These are phyloP conservation scores for Brachionus asplanchnoidis DNA, from an alignment of 1,140 invertebrate species.

Conservation along the genomic window DNA sequence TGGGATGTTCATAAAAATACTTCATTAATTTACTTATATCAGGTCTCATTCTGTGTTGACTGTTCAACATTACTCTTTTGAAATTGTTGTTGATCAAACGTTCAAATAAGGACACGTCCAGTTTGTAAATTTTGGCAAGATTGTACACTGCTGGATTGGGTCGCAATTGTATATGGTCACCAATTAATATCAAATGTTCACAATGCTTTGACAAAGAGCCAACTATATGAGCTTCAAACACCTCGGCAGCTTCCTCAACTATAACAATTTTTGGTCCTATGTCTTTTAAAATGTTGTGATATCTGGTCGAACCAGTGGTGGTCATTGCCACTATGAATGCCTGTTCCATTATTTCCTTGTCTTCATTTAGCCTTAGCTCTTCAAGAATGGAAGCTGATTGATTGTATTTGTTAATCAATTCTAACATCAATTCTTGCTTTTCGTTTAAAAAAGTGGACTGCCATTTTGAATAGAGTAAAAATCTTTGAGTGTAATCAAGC, in stretches of 20 bases:
- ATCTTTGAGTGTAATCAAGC: conserved; percentile 44
- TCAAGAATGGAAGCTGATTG: background rate
- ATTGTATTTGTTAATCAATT: background rate
- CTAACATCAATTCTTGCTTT: background rate
- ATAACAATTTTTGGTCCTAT: conserved; percentile 44
- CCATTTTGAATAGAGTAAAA: conserved; percentile 43
- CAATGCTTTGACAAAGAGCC: conserved; percentile 42
- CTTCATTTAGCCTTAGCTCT: background rate
- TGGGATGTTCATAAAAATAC: conserved; percentile 41
- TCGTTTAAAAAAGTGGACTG: conserved; percentile 41
- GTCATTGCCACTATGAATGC: conserved; percentile 65
- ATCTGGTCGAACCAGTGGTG: conserved; percentile 68
- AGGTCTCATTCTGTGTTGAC: conserved; percentile 52
- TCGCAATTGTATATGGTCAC: conserved; percentile 66
- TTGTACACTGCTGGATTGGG: conserved; percentile 64
- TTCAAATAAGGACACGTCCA: conserved; percentile 71
- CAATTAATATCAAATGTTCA: conserved; percentile 45
- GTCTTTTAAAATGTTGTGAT: conserved; percentile 60
- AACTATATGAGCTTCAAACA: conserved; percentile 44
- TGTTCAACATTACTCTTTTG: conserved; percentile 51
- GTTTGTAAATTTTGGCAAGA: conserved; percentile 61
- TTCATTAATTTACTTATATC: conserved; percentile 48
- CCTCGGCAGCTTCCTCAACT: conserved; percentile 45
- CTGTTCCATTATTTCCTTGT: conserved; percentile 40
- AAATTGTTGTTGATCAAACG: conserved; percentile 64